Conservation (phyloP, 2,113 vertebrate genomes). For the Bucco capensis region DNA sequence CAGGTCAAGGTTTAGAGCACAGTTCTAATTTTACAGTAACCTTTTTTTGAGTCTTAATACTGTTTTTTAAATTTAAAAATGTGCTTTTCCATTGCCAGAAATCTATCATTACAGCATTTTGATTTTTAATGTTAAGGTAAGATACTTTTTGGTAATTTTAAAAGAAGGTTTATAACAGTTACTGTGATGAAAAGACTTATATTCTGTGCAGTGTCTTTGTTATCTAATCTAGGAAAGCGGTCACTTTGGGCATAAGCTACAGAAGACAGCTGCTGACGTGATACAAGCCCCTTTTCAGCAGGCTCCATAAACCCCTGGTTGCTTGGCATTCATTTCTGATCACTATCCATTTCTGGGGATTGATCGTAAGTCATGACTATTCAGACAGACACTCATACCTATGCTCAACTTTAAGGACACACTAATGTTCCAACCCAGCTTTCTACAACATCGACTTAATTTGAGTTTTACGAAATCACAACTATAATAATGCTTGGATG, state of each 20-base stretch:
- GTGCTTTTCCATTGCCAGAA: not conserved
- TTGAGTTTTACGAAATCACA: not conserved
- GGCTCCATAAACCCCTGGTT: not conserved
- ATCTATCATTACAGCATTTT: not conserved
- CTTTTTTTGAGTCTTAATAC: not conserved
- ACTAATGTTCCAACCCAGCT: not conserved
- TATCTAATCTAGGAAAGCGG: not conserved
- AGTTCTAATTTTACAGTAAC: not conserved
- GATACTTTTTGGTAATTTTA: not conserved
- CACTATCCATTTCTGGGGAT: not conserved
- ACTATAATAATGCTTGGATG: not conserved
- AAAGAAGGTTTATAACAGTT: not conserved
- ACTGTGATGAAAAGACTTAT: not conserved
- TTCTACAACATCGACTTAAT: not conserved
- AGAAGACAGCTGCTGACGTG: not conserved
- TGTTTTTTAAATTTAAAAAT: not conserved
- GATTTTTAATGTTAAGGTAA: not conserved
- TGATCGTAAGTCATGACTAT: not conserved
- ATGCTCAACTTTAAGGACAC: not conserved
- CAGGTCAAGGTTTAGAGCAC: slow-evolving; percentile 13
- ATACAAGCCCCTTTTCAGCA: not conserved
- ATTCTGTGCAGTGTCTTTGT: not conserved
- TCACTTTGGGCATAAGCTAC: not conserved
- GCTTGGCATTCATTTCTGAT: not conserved
- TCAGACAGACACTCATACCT: not conserved